Conservation (phyloP, 2,888 invertebrate genomes). For the Ectropis crepuscularia region DNA sequence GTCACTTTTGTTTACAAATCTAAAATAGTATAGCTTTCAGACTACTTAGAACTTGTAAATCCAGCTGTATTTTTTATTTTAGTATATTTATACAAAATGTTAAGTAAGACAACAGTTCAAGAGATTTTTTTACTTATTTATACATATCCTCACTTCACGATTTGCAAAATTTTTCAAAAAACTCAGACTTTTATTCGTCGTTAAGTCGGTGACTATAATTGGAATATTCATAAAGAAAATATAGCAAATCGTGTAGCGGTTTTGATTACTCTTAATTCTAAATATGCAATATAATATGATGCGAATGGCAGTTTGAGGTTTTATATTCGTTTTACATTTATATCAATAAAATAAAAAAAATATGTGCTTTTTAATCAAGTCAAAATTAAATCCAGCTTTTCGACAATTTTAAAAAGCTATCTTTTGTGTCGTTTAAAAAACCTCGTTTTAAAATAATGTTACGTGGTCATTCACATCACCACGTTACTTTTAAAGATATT, state of each 20-base stretch:
- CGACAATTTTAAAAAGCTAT: too few species aligned
- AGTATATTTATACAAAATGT: constrained; percentile 16
- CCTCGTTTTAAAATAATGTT: too few species aligned
- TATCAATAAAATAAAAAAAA: too few species aligned
- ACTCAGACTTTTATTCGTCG: constrained; percentile 28
- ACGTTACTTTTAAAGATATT: neutral
- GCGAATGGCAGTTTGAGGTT: neutral
- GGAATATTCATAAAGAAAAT: constrained; percentile 14
- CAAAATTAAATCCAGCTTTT: too few species aligned
- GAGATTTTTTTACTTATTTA: constrained; percentile 29
- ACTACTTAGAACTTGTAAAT: constrained; percentile 2
- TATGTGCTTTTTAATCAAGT: too few species aligned
- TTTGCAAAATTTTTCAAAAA: constrained; percentile 26
- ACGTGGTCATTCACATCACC: neutral
- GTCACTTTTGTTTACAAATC: neutral
- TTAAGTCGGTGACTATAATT: constrained; percentile 17
- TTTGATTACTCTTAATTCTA: constrained; percentile 11
- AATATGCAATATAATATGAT: constrained; percentile 8
- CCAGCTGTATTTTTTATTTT: constrained; percentile 18
- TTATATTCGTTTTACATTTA: too few species aligned
- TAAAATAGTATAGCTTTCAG: neutral
- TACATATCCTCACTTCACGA: constrained; percentile 20
- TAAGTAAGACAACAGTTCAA: constrained; percentile 31
- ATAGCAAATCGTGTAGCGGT: constrained; percentile 19
- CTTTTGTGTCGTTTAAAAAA: too few species aligned